Base-by-base conservation (phyloP, 2,797 vertebrate species). In the Merluccius polli region DNA sequence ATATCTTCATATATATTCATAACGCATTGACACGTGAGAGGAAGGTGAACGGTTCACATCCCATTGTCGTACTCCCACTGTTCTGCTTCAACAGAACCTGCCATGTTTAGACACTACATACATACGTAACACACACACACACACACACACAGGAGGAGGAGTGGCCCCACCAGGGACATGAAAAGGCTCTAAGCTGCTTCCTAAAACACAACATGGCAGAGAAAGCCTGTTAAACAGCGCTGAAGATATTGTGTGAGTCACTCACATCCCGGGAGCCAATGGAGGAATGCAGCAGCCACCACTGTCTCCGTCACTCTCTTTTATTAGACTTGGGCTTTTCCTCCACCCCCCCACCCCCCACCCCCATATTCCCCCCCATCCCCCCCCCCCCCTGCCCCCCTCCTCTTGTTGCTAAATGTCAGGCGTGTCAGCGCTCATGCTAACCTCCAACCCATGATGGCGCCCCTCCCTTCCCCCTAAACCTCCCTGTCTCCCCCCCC, bases 301-400 rank as follows among this genome's bases (percentile, higher is more conserved):
- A 81, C 84, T 88, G 86, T 88, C 87, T 87, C 87, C 52, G 84
- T 88, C 87, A 82, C 76, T 86, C 83, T 89, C 89, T 90, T 93
- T 92, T 93, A 92, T 92, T 92, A 92, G 92, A 83, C 83, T 69
- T 7, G 68, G 35, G 35, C 41, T 75, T 78, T 70, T 73, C 81
- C 78, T 77, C 69, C 63, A 72, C 5, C 35, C 24, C 65, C 74
- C 65, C 15, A 76, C 74, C 70, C 75, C 76, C 76, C 65, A 72
- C 18, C 18, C 3, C 44, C 44, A 3, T n/a, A 48, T 29, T n/a
- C 52, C 0, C 21, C 52, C 21, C n/a, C 21, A n/a, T 24, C 52
- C 9, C 52, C n/a, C 21, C 9, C 5, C 52, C 1, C 52, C 52
- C n/a, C 7, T 4, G 2, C n/a, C 52, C n/a, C 52, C 52, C 21